Evolutionary conservation across 2,113 vertebrate species (phyloP), one percentile per base, ranked within the genome.

Genomic region (Falco punctatus): DNA sequence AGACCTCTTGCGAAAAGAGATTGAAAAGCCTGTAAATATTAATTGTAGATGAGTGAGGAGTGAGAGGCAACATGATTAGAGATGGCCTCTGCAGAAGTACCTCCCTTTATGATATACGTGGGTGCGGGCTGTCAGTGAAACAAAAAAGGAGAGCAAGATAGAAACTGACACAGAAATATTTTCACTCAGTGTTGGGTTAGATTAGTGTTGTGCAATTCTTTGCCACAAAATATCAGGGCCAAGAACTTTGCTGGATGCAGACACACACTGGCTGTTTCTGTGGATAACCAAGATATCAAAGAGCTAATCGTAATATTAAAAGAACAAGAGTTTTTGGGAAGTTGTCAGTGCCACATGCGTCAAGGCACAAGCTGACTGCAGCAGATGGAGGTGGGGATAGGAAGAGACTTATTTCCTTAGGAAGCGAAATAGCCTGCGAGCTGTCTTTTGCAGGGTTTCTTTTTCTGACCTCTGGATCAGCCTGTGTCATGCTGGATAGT

Each of bases 201-300:
- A 81, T 95, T 90, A 90, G 55, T 66, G 62, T 96, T 95, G 81
- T 96, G 95, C 94, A 97, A 96, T 95, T 95, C 78, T 58, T 96
- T 96, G 81, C 95, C 91, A 92, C 95, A 96, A 91, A 87, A 51
- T 73, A 69, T 82, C 74, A 58, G 67, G 78, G 92, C 97, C 95
- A 97, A 94, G 86, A 96, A 85, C 74, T 96, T 94, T 66, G 58
- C 84, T 95, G 89, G 89, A 92, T 88, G 75, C 54, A 66, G 85
- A 88, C 54, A 62, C 58, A 42, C 86, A 81, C 70, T 92, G 84
- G 46, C 86, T 92, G 67, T 91, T 95, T 66, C 81, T 95, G 87
- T 95, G 94, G 91, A 91, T 95, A 91, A 92, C 86, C 78, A 86
- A 65, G 95, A 83, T 97, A 97, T 89, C 92, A 93, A 81, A 92